phyloP scores from a whole-genome alignment of 1,140 invertebrate species.

The Lepeophtheirus salmonis region DNA sequence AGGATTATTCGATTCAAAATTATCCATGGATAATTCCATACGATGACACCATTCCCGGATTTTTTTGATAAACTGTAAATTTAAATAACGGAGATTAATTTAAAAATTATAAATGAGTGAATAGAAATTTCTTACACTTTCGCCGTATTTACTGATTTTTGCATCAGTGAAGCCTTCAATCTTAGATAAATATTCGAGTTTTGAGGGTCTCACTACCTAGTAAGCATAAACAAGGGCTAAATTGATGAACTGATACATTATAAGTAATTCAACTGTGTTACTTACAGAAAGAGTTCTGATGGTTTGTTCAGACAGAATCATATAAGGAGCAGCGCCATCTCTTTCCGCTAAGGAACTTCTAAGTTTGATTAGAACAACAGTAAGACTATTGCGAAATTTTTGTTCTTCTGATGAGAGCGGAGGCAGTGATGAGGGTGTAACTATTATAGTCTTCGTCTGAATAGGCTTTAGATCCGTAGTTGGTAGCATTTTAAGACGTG shows the following conservation, averaged over 20 bases:
- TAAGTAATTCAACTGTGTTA: too few species aligned
- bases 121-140: neutral
- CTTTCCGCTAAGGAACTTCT: neutral
- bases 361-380: neutral
- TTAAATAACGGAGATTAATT: neutral
- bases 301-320: constrained; percentile 1
- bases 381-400: neutral
- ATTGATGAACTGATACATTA: too few species aligned
- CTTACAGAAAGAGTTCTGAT: neutral
- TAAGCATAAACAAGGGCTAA: too few species aligned
- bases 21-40: neutral
- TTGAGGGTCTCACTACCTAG: neutral
- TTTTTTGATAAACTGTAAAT: neutral
- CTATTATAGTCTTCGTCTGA: neutral
- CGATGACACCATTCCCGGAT: neutral
- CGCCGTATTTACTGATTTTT: neutral
- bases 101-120: neutral
- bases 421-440: neutral
- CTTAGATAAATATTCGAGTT: neutral
- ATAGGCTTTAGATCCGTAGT: neutral
- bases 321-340: neutral
- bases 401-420: neutral
- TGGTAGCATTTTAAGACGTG: neutral
- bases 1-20: neutral
- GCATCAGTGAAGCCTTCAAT: neutral